Percentiles rank a stretch among this genome's conserved stretches.
phyloP scores from a whole-genome alignment of 2,888 invertebrate species.

The Sthenelais limicola region DNA sequence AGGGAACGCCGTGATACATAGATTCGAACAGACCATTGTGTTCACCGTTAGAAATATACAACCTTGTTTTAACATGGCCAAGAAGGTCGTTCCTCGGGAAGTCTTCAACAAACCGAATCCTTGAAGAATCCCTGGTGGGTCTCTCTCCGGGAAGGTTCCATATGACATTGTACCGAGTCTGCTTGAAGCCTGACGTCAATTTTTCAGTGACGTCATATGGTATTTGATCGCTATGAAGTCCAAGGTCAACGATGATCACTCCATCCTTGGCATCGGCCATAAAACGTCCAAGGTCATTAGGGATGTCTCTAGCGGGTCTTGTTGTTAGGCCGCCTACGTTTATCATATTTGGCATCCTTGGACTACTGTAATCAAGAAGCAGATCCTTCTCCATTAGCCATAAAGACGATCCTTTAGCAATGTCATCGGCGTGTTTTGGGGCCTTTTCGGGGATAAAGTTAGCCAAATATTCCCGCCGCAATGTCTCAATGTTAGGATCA shows the following conservation, averaged over 20 bases:
- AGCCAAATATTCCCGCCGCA: background rate
- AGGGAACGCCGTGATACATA: conserved; percentile 27
- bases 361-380: conserved; percentile 3
- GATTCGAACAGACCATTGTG: conserved; percentile 28
- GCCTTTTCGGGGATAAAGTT: conserved; percentile 2
- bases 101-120: background rate
- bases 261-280: conserved; percentile 22
- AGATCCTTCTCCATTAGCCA: conserved; percentile 19
- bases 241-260: conserved; percentile 11
- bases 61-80: background rate
- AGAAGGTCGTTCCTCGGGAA: conserved; percentile 13
- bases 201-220: conserved; percentile 4
- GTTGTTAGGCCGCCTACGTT: conserved; percentile 17
- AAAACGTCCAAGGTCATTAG: background rate
- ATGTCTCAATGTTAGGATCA: conserved; percentile 1
- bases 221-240: background rate
- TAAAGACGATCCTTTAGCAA: conserved; percentile 1
- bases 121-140: background rate
- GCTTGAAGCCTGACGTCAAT: background rate
- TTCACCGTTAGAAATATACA: conserved; percentile 6
- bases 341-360: conserved; percentile 19
- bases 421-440: background rate
- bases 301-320: background rate
- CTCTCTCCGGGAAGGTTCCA: background rate
- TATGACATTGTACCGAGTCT: conserved; percentile 6